Conservation (phyloP, 2,797 vertebrate genomes). For the Phyllotis vaccarum region DNA sequence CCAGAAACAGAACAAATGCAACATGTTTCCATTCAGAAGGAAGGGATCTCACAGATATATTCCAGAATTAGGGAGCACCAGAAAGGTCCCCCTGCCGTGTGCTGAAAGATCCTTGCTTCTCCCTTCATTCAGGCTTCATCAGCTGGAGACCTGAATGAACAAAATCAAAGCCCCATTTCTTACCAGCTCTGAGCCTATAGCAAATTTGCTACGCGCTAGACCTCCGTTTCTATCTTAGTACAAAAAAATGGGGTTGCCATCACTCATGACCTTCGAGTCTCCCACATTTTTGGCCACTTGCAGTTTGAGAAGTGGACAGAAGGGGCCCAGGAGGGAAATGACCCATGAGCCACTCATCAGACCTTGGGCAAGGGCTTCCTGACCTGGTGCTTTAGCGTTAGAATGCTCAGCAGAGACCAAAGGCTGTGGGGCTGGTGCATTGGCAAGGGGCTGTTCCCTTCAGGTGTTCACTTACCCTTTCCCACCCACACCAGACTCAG, state of each 20-base stretch:
- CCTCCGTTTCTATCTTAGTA: background rate
- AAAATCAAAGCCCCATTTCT: background rate
- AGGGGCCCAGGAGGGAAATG: background rate
- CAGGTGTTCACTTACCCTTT: background rate
- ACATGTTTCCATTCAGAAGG: too few species aligned
- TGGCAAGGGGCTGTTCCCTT: background rate
- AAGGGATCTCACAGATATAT: background rate
- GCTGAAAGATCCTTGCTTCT: background rate
- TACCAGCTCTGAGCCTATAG: background rate
- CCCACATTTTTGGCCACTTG: background rate
- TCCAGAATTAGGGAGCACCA: background rate
- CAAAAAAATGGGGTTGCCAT: background rate
- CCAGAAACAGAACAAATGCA: background rate
- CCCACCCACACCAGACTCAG: background rate
- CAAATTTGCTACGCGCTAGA: background rate
- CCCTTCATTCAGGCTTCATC: background rate
- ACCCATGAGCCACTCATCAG: background rate
- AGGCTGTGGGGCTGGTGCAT: background rate
- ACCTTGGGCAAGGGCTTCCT: background rate
- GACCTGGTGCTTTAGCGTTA: background rate
- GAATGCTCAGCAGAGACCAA: background rate
- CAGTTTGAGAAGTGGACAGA: background rate
- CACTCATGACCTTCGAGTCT: background rate
- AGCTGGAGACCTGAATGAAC: background rate
- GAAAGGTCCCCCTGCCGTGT: too few species aligned